A percentile compares a stretch with the other conserved stretches of the same genome.
Evolutionary conservation across 2,113 vertebrate species (phyloP).

Genomic region (Phyllostomus discolor): DNA sequence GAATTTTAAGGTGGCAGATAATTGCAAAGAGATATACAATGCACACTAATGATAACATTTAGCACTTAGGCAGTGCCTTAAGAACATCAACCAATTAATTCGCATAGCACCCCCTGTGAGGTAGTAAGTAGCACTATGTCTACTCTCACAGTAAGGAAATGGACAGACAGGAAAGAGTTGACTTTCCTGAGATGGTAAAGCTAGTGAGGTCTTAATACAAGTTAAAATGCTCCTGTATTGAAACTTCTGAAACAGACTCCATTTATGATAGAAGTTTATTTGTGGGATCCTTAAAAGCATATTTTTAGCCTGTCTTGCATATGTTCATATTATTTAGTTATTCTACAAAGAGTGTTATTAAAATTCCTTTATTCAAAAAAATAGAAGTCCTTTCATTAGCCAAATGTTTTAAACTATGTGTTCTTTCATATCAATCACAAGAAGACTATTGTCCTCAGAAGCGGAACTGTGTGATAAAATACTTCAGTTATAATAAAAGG

Average conservation of each 20-base stretch:
- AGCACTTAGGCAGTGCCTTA: conserved; percentile 18
- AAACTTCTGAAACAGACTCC: not conserved
- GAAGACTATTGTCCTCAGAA: not conserved
- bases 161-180: not conserved
- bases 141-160: conserved; percentile 8
- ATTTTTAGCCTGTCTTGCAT: conserved; percentile 12
- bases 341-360: conserved; percentile 28
- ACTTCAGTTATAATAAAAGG: not conserved
- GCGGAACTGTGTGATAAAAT: not conserved
- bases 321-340: conserved; percentile 29
- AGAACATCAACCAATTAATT: conserved; percentile 46
- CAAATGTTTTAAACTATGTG: conserved; percentile 10
- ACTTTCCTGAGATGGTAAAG: not conserved
- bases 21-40: conserved; percentile 46
- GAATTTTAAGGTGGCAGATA: conserved; percentile 52
- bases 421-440: not conserved
- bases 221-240: conserved; percentile 30
- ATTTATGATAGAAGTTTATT: not conserved
- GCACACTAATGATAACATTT: conserved; percentile 17
- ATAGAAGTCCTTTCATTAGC: not conserved
- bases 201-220: not conserved
- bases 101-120: not conserved
- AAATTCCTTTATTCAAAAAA: conserved; percentile 10
- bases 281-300: not conserved
- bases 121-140: not conserved